Base-by-base conservation (phyloP, 1,140 invertebrate genomes). In the Stenopsyche tienmushanensis region DNA sequence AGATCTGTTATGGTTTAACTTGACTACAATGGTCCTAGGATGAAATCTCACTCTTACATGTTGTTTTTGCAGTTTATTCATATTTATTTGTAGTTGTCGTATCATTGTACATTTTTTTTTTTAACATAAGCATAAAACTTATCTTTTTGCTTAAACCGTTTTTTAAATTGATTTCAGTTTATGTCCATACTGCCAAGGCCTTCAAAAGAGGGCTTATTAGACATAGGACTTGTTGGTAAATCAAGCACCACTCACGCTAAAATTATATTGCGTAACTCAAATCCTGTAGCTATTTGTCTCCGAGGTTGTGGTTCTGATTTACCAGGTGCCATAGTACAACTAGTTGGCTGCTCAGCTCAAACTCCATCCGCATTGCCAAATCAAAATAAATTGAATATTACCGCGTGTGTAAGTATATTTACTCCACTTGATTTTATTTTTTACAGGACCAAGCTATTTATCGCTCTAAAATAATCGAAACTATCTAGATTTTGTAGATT, bases 141-240 rank as follows among this genome's bases (percentile, higher is more conserved):
- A n/a, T n/a, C n/a, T n/a, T n/a, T n/a, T n/a, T n/a, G n/a, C n/a
- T n/a, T n/a, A n/a, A n/a, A n/a, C n/a, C n/a, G n/a, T n/a, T n/a
- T n/a, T n/a, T n/a, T n/a, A n/a, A n/a, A n/a, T n/a, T n/a, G n/a
- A 44, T 45, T 58, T 7, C 44, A 70, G 68, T 26, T 34, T 2
- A 57, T 70, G 49, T 70, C 68, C 10, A 63, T 70, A 15, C 53
- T 47, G 21, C 64, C 64, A 2, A 64, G 55, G 21, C 24, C 68
- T 5, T 55, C 62, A 10, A 62, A 67, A 8, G 66, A 69, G 62
- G 70, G 67, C 23, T 24, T 25, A 24, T 58, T 79, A 70, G 71
- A 73, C 49, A 71, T 79, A 71, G 77, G 77, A 65, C 67, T 73
- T 49, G 60, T 78, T 65, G 72, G 72, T 54, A 71, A 73, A 57